Base-by-base conservation (phyloP, 2,113 vertebrate species). In the Terrapene triunguis region DNA sequence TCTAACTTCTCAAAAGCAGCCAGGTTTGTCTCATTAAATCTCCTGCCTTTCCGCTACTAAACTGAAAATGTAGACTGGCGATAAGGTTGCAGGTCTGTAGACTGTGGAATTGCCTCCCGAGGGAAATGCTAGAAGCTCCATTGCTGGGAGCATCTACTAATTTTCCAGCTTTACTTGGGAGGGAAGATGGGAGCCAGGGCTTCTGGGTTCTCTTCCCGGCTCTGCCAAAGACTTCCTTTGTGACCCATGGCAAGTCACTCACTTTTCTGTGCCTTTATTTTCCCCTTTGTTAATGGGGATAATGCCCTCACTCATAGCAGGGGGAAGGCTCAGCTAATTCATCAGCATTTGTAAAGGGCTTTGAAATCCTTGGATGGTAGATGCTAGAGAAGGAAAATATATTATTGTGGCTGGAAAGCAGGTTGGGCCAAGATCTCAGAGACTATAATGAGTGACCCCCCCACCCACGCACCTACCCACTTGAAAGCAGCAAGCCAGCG, bases 31-130 rank as follows among this genome's bases (percentile, higher is more conserved):
- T 97, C 96, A 89, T 97, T 95, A 97, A 96, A 97, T 96, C 95
- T 96, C 96, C 95, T 93, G 94, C 96, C 96, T 97, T 98, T 97
- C 97, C 92, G 90, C 95, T 92, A 89, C 95, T 95, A 72, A 96
- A 69, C 84, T 89, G 97, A 97, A 97, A 89, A 94, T 92, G 90
- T 92, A 92, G 93, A 78, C 92, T 94, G 96, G 97, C 88, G 96
- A 95, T 95, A 85, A 92, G 96, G 94, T 84, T 88, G 95, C 96
- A 44, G 32, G 22, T 32, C 48, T 51, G 14, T 4, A 38, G 38
- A 59, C 92, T 76, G 38, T 96, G 94, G 90, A 95, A 95, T 27
- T 3, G 17, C 87, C 96, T 90, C 95, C 21, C 38, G 92, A 95
- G 97, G 96, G 79, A 48, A 94, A 87, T 84, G 91, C 89, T 0